Evolutionary conservation across 2,888 invertebrate genomes (phyloP).

Genomic region (Periphyllus acericola): DNA sequence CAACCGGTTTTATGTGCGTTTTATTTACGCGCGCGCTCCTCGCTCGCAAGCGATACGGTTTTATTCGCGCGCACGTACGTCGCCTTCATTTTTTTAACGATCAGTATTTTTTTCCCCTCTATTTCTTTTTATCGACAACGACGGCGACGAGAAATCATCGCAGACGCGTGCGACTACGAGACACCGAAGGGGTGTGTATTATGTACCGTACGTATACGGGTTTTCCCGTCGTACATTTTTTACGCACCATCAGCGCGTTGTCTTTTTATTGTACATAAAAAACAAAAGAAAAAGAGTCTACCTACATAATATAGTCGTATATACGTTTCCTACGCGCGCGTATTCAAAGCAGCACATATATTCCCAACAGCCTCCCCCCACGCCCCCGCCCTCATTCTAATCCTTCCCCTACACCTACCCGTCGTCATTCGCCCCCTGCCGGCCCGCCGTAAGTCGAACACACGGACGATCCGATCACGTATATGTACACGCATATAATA

Average conservation of each 20-base stretch:
- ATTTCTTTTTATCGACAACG: background rate
- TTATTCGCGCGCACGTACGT: background rate
- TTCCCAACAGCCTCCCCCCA: background rate
- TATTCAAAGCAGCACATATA: conserved; percentile 2
- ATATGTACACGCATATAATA: background rate
- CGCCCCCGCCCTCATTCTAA: background rate
- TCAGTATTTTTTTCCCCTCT: background rate
- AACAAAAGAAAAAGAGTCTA: background rate
- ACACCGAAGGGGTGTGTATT: background rate
- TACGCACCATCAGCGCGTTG: conserved; percentile 12
- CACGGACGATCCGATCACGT: conserved; percentile 38
- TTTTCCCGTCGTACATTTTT: conserved; percentile 29
- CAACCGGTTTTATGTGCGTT: background rate
- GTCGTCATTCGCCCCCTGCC: background rate
- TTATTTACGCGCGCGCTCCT: background rate
- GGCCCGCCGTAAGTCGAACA: background rate
- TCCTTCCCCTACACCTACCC: background rate
- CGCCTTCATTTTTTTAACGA: background rate
- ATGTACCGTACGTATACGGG: background rate
- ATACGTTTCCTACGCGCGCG: background rate
- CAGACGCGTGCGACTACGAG: background rate
- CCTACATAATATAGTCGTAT: conserved; percentile 10
- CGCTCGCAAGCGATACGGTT: background rate
- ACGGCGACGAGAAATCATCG: background rate
- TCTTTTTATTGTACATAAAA: conserved; percentile 26